Evolutionary conservation across 2,888 invertebrate genomes (phyloP), one percentile per base, ranked within the genome.

Genomic region (Oscheius sp.): DNA sequence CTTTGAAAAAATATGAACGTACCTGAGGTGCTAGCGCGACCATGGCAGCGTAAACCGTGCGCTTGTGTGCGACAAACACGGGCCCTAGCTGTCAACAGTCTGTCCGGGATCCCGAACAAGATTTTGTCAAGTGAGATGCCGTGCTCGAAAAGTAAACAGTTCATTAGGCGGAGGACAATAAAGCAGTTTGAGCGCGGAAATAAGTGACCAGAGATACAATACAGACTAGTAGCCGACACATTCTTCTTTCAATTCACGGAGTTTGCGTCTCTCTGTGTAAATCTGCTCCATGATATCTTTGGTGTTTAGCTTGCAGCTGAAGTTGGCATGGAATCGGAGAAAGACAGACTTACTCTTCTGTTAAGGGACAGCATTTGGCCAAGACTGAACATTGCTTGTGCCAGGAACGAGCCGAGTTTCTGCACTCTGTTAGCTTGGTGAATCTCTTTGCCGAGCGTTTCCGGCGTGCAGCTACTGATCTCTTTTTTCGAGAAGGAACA

Each of bases 201-300:
- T 53, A 21, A 21, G 11, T 50, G 50, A 51, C 47, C 50, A 51
- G n/a, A 37, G 11, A 13, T 47, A 66, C 29, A 53, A 35, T 33
- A 10, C 7, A n/a, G 10, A 9, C 58, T 59, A 70, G 33, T 21
- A 48, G 29, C 32, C 21, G 51, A 35, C 72, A 37, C 73, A 73
- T 42, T 73, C 53, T 48, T 73, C 73, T 50, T 76, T 74, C 75
- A 80, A 70, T n/a, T 80, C 77, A 42, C 76, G 79, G 10, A 81
- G 71, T 62, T 81, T 79, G 10, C 74, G 73, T n/a, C 81, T 77
- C 35, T 74, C 75, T 59, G 76, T 75, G 68, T 68, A 76, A 73
- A 81, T 81, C 76, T 81, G 79, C n/a, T 79, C 74, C 81, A 81
- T 81, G 7, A 81, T 79, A 60, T 75, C 78, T 11, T 72, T 65